phyloP scores from a whole-genome alignment of 2,888 invertebrate species.

The Rutpela maculata region DNA sequence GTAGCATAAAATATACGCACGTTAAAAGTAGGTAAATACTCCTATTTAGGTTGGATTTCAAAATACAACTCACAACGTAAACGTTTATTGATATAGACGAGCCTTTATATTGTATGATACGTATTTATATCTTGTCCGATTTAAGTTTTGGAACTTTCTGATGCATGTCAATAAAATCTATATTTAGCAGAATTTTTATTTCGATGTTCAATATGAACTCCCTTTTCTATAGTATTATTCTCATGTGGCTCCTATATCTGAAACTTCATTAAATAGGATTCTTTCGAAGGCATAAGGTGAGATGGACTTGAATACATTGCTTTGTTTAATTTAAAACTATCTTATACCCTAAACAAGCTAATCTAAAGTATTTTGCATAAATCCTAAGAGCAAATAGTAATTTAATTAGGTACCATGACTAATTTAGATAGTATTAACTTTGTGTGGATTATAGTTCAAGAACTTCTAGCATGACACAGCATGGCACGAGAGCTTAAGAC shows the following conservation, averaged over 20 bases:
- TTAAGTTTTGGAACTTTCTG: not conserved
- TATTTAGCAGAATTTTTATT: constrained; percentile 1
- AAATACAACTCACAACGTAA: too few relatives aligned
- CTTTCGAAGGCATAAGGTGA: not conserved
- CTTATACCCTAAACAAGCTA: not conserved
- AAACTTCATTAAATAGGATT: not conserved
- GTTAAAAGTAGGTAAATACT: too few relatives aligned
- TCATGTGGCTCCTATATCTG: not conserved
- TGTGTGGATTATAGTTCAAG: not conserved
- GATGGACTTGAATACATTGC: not conserved
- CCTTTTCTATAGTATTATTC: not conserved
- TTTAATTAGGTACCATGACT: not conserved
- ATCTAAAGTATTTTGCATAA: too few relatives aligned
- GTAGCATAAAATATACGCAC: too few relatives aligned
- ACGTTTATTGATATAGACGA: too few relatives aligned
- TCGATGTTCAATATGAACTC: too few relatives aligned
- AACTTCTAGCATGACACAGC: too few relatives aligned
- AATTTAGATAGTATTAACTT: not conserved
- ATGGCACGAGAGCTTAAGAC: too few relatives aligned
- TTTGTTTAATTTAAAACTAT: not conserved
- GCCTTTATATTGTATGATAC: not conserved
- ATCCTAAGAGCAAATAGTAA: not conserved
- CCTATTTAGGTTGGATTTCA: too few relatives aligned
- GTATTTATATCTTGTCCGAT: not conserved
- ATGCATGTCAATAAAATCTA: not conserved